Evolutionary conservation across 92 coral and sea anemone genomes (phyloP), one percentile per base, ranked within the genome.

Genomic region (Nematostella vectensis): DNA sequence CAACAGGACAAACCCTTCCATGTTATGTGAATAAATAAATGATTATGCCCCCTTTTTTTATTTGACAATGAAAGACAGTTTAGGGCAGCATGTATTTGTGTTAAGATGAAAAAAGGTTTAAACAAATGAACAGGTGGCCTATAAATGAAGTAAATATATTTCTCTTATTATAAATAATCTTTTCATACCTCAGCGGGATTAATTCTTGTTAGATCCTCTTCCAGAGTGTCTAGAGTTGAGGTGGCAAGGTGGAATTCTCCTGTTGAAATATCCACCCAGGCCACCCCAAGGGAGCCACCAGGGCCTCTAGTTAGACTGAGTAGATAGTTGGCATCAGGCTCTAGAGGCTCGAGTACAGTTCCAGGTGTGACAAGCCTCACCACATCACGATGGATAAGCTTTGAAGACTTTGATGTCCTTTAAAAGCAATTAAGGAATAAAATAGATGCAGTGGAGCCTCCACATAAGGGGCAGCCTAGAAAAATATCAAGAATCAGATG

Each of bases 161-260:
- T n/a, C n/a, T n/a, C n/a, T n/a, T n/a, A n/a, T n/a, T n/a, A n/a
- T n/a, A n/a, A n/a, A n/a, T n/a, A n/a, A n/a, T n/a, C n/a, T n/a
- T n/a, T n/a, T n/a, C n/a, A n/a, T n/a, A 85, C 94, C 94, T 85
- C 94, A 47, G 94, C 94, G 16, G 94, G 94, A 56, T 67, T 85
- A 15, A 85, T 68, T 18, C 94, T 70, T n/a, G 94, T 63, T 16
- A 85, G 67, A 55, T 85, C 94, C 50, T 85, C 88, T 26, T 82
- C 88, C 38, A 85, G 53, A 68, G 61, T 77, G 37, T 75, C 83
- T 15, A 80, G 47, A 17, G 77, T 52, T 13, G 94, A 80, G 43
- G 78, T 58, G 9, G 87, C 71, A 33, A 80, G 62, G 23, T 71
- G 72, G 58, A 85, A 85, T 28, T 80, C 88, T 38, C 94, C 94